Percentiles rank a stretch among this genome's conserved stretches.
These are phyloP conservation scores for Alethe diademata DNA, from an alignment of 2,113 vertebrate species.

Conservation along the genomic window DNA sequence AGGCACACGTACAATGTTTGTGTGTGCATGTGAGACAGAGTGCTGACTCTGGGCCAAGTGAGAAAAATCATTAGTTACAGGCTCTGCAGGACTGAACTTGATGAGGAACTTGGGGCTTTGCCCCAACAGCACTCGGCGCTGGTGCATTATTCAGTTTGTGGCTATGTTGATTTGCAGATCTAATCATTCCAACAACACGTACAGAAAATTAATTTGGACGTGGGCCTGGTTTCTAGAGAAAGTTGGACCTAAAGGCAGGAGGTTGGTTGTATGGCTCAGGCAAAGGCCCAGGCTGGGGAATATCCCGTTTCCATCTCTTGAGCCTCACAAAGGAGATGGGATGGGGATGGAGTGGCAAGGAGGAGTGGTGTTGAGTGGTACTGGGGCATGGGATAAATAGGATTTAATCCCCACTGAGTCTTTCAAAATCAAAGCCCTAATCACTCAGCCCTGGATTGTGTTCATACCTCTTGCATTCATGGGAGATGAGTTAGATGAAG, in stretches of 20 bases:
- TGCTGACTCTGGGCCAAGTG: slow-evolving; percentile 15
- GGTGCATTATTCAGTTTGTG: slow-evolving; percentile 61
- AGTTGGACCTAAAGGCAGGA: slow-evolving; percentile 66
- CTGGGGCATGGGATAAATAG: not conserved
- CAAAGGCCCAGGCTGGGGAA: not conserved
- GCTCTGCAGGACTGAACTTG: slow-evolving; percentile 68
- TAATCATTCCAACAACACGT: slow-evolving; percentile 62
- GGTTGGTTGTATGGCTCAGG: slow-evolving; percentile 47
- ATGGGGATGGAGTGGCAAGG: not conserved
- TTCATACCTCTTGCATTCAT: not conserved
- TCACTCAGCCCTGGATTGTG: not conserved
- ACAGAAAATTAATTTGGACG: slow-evolving; percentile 65
- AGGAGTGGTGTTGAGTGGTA: not conserved
- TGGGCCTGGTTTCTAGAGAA: slow-evolving; percentile 64
- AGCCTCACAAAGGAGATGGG: not conserved
- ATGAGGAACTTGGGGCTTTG: slow-evolving; percentile 29
- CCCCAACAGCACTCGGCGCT: slow-evolving; percentile 25
- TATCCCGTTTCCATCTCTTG: not conserved
- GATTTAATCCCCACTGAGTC: not conserved
- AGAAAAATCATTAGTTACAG: slow-evolving; percentile 68
- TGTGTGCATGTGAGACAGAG: slow-evolving; percentile 55
- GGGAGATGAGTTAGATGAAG: not conserved
- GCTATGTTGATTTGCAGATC: slow-evolving; percentile 66
- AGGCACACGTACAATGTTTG: slow-evolving; percentile 63
- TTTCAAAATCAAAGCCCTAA: not conserved